phyloP scores from a whole-genome alignment of 2,888 invertebrate species.

The Drosophila greeni region DNA sequence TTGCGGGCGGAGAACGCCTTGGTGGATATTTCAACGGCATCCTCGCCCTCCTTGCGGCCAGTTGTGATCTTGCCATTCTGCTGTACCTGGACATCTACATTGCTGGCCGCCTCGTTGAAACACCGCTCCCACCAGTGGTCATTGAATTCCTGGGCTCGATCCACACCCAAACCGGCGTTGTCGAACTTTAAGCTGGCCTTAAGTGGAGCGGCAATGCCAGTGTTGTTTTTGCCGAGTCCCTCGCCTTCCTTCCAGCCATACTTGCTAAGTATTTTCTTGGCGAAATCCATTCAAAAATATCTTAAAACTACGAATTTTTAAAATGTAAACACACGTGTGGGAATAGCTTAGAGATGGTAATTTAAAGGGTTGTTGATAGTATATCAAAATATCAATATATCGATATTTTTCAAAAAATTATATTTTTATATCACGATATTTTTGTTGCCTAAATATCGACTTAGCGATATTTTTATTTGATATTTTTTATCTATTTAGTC shows the following conservation, averaged over 20 bases:
- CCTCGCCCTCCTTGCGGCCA: slow-evolving; percentile 61
- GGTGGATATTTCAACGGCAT: slow-evolving; percentile 75
- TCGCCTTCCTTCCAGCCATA: slow-evolving; percentile 79
- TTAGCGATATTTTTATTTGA: no score
- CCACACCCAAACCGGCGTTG: slow-evolving; percentile 87
- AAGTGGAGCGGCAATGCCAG: slow-evolving; percentile 87
- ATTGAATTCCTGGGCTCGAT: slow-evolving; percentile 86
- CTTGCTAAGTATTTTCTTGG: slow-evolving; percentile 75
- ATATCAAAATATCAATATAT: no score
- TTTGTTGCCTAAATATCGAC: no score
- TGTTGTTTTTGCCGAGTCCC: slow-evolving; percentile 89
- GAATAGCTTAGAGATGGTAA: not conserved
- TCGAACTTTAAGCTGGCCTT: slow-evolving; percentile 91
- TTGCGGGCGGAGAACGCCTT: slow-evolving; percentile 68
- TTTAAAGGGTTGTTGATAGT: no score
- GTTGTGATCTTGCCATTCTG: slow-evolving; percentile 64
- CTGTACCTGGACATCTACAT: slow-evolving; percentile 81
- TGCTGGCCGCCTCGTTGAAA: slow-evolving; percentile 86
- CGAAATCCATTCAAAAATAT: slow-evolving; percentile 70
- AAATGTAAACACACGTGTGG: slow-evolving; percentile 34
- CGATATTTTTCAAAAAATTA: no score
- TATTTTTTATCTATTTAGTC: no score
- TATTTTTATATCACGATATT: no score
- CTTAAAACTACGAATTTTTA: not conserved
- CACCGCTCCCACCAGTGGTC: slow-evolving; percentile 92